Base-by-base conservation (phyloP, 2,888 invertebrate genomes). In the Bibio marci region DNA sequence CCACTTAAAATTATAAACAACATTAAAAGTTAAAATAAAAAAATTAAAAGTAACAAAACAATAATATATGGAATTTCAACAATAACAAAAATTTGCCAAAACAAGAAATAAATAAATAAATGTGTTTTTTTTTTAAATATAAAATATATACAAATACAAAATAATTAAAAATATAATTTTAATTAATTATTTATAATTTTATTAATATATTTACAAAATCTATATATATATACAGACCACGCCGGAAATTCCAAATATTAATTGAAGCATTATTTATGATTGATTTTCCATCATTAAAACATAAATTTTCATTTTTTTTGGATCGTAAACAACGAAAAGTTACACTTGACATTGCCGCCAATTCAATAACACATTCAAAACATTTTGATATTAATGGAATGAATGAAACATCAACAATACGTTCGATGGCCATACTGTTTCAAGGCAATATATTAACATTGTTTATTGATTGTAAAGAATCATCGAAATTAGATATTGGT, bases 181-280 rank as follows among this genome's bases (percentile, higher is more conserved):
- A n/a, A n/a, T n/a, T n/a, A n/a, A n/a, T n/a, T n/a, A n/a, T n/a
- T n/a, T n/a, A n/a, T n/a, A n/a, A n/a, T n/a, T n/a, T n/a, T n/a
- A n/a, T n/a, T n/a, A n/a, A n/a, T n/a, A n/a, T n/a, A n/a, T n/a
- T n/a, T n/a, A n/a, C n/a, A n/a, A n/a, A n/a, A n/a, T n/a, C n/a
- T n/a, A n/a, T n/a, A n/a, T n/a, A n/a, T n/a, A 15, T 10, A 14
- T 14, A 27, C 38, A 60, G 62, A 41, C 62, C 62, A 1, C 56
- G 62, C 1, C 56, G 62, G 40, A 62, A 62, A 46, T 39, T 59
- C 37, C 59, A 61, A 43, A 62, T 62, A 39, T 56, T 60, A 5
- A 59, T 62, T 37, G 62, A 62, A 44, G 62, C 62, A 1, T 49
- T 62, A n/a, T 62, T 62, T 37, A 59, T 62, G 60, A 61, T 62